A percentile compares a stretch with the other conserved stretches of the same genome.
These are phyloP conservation scores for Colaptes auratus DNA, from an alignment of 2,113 vertebrate species.

Conservation along the genomic window DNA sequence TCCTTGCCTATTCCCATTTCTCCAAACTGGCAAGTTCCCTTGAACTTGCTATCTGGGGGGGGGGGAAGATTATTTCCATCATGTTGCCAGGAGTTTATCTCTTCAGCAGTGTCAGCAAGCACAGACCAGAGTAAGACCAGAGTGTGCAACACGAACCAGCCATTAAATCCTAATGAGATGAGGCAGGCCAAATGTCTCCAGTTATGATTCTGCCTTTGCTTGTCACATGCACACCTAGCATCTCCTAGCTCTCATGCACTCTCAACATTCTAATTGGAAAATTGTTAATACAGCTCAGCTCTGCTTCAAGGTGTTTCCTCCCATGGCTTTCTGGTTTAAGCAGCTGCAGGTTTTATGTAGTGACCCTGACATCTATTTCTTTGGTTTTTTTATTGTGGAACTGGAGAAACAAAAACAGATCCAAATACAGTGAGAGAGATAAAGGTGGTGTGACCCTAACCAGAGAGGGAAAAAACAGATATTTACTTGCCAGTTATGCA, in stretches of 20 bases:
- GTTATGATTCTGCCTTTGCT: neutral
- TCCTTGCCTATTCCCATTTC: neutral
- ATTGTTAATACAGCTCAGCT: neutral
- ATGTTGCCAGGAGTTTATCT: neutral
- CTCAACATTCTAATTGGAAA: neutral
- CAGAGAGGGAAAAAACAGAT: neutral
- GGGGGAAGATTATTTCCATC: neutral
- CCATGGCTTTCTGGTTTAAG: neutral
- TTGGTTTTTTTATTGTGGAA: neutral
- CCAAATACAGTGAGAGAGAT: neutral
- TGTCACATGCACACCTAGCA: neutral
- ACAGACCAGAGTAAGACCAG: neutral
- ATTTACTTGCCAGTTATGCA: neutral
- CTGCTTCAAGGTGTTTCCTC: neutral
- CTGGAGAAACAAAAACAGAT: neutral
- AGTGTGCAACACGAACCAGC: neutral
- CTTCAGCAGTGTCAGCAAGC: neutral
- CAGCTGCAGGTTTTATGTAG: neutral
- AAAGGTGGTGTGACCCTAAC: neutral
- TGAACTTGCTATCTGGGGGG: neutral
- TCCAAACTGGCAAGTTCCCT: neutral
- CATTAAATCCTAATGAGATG: neutral
- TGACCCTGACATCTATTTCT: rapidly evolving
- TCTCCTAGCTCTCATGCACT: neutral
- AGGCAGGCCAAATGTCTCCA: neutral